Conservation (phyloP, 2,888 invertebrate species). For the Exephanes ischioxanthus region DNA sequence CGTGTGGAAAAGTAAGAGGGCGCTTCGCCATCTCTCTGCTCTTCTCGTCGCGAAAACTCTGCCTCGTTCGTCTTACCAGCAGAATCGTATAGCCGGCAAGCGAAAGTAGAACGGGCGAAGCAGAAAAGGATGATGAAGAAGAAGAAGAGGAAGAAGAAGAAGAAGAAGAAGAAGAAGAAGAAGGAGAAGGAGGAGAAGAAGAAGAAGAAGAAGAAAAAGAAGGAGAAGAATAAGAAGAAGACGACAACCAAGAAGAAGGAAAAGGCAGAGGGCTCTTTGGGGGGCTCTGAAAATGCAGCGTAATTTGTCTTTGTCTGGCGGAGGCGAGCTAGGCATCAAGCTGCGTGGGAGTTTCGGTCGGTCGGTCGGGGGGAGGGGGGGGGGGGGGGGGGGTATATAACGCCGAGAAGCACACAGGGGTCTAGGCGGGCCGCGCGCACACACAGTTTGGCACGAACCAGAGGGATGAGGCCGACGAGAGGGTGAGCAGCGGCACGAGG, state of each 20-base stretch:
- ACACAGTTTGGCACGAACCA: constrained; percentile 66
- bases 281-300: constrained; percentile 85
- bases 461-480: constrained; percentile 65
- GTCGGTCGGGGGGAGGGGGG: constrained; percentile 59
- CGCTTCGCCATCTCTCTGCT: constrained; percentile 29
- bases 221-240: constrained; percentile 65
- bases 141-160: constrained; percentile 63
- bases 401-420: constrained; percentile 59
- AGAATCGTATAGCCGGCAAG: constrained; percentile 68
- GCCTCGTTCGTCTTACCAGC: constrained; percentile 65
- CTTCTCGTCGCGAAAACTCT: constrained; percentile 56
- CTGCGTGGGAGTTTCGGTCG: constrained; percentile 75
- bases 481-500: constrained; percentile 42
- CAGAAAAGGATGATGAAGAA: constrained; percentile 38
- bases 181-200: constrained; percentile 64
- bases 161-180: constrained; percentile 64
- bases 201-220: constrained; percentile 60
- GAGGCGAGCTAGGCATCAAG: constrained; percentile 78
- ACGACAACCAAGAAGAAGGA: constrained; percentile 63
- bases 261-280: constrained; percentile 78
- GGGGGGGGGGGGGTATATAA: constrained; percentile 66
- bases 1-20: constrained; percentile 60
- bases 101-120: constrained; percentile 29
- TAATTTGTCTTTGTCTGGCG: constrained; percentile 85
- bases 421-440: constrained; percentile 63